Evolutionary conservation across 2,888 invertebrate genomes (phyloP).

Genomic region (Pegoplata infirma): DNA sequence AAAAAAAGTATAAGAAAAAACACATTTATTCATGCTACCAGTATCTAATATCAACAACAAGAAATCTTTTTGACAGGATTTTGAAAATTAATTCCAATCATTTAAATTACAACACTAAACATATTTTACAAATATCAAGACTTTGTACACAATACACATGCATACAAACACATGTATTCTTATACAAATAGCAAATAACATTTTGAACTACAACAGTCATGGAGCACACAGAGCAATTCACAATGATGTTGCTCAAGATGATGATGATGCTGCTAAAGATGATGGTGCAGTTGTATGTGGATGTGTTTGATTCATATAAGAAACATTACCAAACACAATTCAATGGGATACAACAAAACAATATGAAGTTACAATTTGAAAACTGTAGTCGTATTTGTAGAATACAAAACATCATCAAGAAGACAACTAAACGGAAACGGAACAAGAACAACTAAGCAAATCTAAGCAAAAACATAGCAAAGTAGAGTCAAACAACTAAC

Average conservation of each 20-base stretch:
- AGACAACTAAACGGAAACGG: conserved; percentile 11
- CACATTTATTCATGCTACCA: not conserved
- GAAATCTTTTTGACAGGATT: conserved; percentile 25
- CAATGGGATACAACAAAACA: not conserved
- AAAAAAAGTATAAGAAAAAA: too few relatives aligned
- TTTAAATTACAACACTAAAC: conserved; percentile 69
- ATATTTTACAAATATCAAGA: not conserved
- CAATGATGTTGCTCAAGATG: not conserved
- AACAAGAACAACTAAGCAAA: conserved; percentile 2
- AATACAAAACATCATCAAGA: conserved; percentile 1
- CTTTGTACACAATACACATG: not conserved
- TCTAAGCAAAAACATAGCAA: not conserved
- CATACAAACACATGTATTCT: not conserved
- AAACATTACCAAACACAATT: conserved; percentile 6
- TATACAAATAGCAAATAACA: too few relatives aligned
- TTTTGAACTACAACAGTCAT: not conserved
- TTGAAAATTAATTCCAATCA: conserved; percentile 72
- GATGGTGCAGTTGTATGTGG: not conserved
- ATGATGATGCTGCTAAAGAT: not conserved
- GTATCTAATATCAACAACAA: not conserved
- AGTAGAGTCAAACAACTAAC: conserved; percentile 12
- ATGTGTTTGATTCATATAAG: not conserved
- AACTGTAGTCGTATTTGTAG: not conserved
- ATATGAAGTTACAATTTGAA: conserved; percentile 2
- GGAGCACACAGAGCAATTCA: too few relatives aligned